Base-by-base conservation (phyloP, 2,113 vertebrate genomes). In the Myxocyprinus asiaticus region DNA sequence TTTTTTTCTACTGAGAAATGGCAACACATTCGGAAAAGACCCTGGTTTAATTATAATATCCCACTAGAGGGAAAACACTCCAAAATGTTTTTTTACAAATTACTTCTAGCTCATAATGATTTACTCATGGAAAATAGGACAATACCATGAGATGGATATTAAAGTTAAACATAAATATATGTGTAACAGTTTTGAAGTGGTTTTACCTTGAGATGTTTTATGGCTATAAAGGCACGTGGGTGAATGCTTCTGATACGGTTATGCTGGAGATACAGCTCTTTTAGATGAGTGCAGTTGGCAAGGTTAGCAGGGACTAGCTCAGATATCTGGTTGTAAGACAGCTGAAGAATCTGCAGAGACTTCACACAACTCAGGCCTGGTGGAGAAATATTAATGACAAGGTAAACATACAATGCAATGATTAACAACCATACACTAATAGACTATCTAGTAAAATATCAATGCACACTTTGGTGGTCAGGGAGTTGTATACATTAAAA, bases 271-370 rank as follows among this genome's bases (percentile, higher is more conserved):
- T 93, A 45, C 3, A 97, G 86, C 66, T 90, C 91, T 85, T 85
- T 90, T 58, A 97, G 88, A 73, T 90, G 83, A 4, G 68, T 89
- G 65, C 94, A 95, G 77, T 91, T 90, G 22, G 22, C 22, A 43
- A 97, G 91, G 51, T 94, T 93, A 47, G 62, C 83, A 17, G 17
- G 58, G 5, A 51, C 84, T 9, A 96, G 82, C 42, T 85, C 81
- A 4, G 81, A 84, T 85, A 98, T 96, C 79, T 33, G 76, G 81
- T 96, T 97, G 85, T 92, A 92, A 65, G 95, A 93, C 61, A 98
- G 88, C 61, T 84, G 86, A 81, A 98, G 86, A 74, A 89, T 91
- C 83, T 91, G 88, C 70, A 97, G 83, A 4, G 90, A 92, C 15
- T 67, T 55, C 4, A 84, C 53, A 7, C 76, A 82, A 15, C 82